Evolutionary conservation across 2,888 invertebrate species (phyloP).

Genomic region (Tanypteryx hageni): DNA sequence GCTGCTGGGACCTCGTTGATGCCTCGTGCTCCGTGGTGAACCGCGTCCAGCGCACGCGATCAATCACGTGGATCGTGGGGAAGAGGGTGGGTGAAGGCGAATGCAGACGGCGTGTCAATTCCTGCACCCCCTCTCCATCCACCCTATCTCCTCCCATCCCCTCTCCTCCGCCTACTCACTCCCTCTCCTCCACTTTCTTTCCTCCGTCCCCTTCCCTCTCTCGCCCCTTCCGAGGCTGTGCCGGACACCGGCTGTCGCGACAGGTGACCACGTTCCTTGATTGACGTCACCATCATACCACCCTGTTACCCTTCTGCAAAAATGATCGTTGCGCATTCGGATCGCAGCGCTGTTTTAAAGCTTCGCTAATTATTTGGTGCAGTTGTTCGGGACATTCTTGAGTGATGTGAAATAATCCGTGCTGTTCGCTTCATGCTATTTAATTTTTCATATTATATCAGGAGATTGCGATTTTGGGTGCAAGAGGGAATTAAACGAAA

Average conservation of each 20-base stretch:
- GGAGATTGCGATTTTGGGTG: not conserved
- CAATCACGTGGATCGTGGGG: constrained; percentile 24
- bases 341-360: not conserved
- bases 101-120: not conserved
- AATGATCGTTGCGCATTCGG: not conserved
- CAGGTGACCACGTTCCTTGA: constrained; percentile 1
- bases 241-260: constrained; percentile 17
- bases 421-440: not conserved
- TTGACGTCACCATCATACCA: not conserved
- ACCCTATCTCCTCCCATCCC: not conserved
- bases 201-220: not conserved
- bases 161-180: not conserved
- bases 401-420: not conserved
- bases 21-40: constrained; percentile 46
- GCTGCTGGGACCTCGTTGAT: constrained; percentile 33
- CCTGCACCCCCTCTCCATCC: not conserved
- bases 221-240: not conserved
- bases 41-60: constrained; percentile 36
- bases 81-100: not conserved
- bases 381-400: not conserved
- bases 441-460: not conserved
- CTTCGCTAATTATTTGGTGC: not conserved
- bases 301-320: not conserved
- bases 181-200: not conserved
- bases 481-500: too few relatives aligned